phyloP scores from a whole-genome alignment of 1,140 invertebrate genomes.

The Brachystomella parvula region DNA sequence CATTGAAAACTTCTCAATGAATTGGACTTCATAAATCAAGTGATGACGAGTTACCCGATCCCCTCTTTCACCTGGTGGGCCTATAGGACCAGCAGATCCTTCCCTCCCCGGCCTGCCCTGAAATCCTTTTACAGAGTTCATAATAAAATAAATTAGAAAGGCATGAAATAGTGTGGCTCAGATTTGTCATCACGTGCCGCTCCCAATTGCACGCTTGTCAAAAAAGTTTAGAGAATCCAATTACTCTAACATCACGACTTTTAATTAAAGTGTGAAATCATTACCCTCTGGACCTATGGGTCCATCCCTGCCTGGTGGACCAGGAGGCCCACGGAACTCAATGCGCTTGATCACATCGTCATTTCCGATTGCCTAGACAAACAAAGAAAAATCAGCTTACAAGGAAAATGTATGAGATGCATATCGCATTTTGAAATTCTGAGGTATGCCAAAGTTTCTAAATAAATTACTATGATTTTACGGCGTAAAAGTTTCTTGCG shows the following conservation, averaged over 20 bases:
- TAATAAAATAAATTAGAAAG: not conserved
- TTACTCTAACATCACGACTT: not conserved
- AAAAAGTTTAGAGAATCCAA: no score
- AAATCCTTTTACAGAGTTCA: not conserved
- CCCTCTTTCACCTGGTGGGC: not conserved
- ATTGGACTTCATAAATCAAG: not conserved
- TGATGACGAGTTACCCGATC: not conserved
- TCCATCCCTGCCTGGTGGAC: not conserved
- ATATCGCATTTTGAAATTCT: no score
- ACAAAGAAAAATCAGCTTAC: not conserved
- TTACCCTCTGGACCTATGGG: not conserved
- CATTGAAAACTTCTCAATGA: not conserved
- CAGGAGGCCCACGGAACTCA: not conserved
- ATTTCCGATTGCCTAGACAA: conserved; percentile 5
- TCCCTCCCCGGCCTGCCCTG: not conserved
- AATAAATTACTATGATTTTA: no score
- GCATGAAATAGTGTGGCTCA: not conserved
- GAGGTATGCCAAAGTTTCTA: no score
- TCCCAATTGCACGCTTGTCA: not conserved
- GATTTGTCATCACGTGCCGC: not conserved
- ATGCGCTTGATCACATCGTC: not conserved
- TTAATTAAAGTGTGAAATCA: not conserved
- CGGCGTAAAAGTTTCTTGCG: no score
- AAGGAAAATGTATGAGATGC: not conserved
- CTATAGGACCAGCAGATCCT: not conserved